Percentiles rank a stretch among this genome's conserved stretches.
Evolutionary conservation across 1,140 invertebrate species (phyloP).

Genomic region (Anagrus nilaparvatae): DNA sequence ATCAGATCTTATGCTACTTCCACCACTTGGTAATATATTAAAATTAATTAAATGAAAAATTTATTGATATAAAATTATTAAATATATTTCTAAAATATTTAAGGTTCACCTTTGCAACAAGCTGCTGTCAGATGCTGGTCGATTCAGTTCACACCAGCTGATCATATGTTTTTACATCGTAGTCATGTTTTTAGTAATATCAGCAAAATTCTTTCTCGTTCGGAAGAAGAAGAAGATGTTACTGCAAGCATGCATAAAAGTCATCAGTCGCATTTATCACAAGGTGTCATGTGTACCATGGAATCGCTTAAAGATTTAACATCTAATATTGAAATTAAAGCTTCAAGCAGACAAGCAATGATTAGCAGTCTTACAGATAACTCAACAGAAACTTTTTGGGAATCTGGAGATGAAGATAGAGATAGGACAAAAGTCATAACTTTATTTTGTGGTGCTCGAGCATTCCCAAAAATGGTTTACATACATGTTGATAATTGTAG

Average conservation of each 20-base stretch:
- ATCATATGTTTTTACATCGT: conserved; percentile 89
- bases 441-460: conserved; percentile 44
- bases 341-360: conserved; percentile 89
- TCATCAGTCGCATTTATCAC: conserved; percentile 41
- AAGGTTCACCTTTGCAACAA: conserved; percentile 72
- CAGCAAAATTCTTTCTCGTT: conserved; percentile 88
- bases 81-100: background rate
- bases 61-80: background rate
- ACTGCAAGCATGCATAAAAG: conserved; percentile 52
- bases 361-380: conserved; percentile 83
- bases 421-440: conserved; percentile 80
- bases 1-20: conserved; percentile 81
- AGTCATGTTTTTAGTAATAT: conserved; percentile 92
- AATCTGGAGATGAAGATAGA: conserved; percentile 92
- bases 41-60: background rate
- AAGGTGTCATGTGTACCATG: conserved; percentile 46
- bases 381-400: conserved; percentile 98
- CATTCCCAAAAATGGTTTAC: conserved; percentile 59
- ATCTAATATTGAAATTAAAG: conserved; percentile 64
- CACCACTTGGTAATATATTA: conserved; percentile 53
- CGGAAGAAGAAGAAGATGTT: conserved; percentile 65
- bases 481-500: conserved; percentile 90
- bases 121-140: conserved; percentile 92
- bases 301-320: conserved; percentile 67
- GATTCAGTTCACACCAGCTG: conserved; percentile 74